A percentile compares a stretch with the other conserved stretches of the same genome.
Evolutionary conservation across 2,797 vertebrate species (phyloP).

Genomic region (Sebastes dallii): DNA sequence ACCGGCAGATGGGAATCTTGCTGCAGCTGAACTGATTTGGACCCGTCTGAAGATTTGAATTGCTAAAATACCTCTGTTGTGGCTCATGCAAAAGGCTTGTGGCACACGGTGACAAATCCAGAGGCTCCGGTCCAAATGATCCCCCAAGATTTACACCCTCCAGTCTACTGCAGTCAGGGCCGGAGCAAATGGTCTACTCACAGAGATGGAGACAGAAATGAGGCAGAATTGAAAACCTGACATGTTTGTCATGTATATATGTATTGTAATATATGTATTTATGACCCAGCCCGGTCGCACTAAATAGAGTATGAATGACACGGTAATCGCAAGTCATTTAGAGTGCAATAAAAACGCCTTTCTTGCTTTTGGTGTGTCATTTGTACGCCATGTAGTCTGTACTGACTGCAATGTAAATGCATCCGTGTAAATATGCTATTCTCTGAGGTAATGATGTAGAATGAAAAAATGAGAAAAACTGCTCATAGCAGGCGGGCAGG

Average conservation of each 20-base stretch:
- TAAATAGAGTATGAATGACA: too few species aligned
- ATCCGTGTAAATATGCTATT: too few species aligned
- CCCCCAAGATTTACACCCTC: not conserved
- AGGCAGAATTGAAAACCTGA: not conserved
- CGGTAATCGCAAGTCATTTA: too few species aligned
- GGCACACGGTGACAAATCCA: slow-evolving; percentile 17
- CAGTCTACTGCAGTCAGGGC: not conserved
- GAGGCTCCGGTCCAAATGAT: slow-evolving; percentile 2
- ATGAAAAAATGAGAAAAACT: too few species aligned
- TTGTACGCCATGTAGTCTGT: too few species aligned
- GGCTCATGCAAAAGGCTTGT: not conserved
- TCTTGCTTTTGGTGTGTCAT: too few species aligned
- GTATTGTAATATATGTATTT: not conserved
- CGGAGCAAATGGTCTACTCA: not conserved
- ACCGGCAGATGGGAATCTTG: slow-evolving; percentile 3
- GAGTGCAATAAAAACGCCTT: too few species aligned
- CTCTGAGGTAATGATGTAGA: too few species aligned
- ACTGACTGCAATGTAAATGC: too few species aligned
- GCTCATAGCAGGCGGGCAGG: too few species aligned
- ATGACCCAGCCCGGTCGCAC: not conserved
- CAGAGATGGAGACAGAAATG: not conserved
- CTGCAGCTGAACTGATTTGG: slow-evolving; percentile 4
- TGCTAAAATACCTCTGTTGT: slow-evolving; percentile 9
- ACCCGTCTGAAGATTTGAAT: slow-evolving; percentile 3
- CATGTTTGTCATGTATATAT: not conserved